phyloP scores from a whole-genome alignment of 2,113 vertebrate species.

The Zosterops hypoxanthus region DNA sequence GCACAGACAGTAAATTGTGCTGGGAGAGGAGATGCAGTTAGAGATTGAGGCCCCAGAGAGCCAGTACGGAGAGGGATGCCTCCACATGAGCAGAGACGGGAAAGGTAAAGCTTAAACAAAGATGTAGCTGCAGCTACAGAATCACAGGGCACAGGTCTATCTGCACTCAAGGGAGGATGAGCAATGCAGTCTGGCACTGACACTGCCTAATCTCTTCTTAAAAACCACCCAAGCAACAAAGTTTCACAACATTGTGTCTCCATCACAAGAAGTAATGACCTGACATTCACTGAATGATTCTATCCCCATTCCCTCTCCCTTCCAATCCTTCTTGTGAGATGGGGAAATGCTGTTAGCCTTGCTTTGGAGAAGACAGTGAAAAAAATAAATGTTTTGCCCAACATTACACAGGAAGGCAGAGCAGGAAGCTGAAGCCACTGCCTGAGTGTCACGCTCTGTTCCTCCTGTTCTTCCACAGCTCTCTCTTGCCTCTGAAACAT shows the following conservation, averaged over 20 bases:
- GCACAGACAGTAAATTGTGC: neutral
- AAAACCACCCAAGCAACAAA: conserved; percentile 2
- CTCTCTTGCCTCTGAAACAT: neutral
- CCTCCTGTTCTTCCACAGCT: neutral
- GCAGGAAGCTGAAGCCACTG: neutral
- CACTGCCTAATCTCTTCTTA: conserved; percentile 10
- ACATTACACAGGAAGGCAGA: neutral
- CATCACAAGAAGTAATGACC: conserved; percentile 29
- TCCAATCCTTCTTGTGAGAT: neutral
- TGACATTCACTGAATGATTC: conserved; percentile 7
- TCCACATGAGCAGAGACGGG: neutral
- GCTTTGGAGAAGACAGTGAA: neutral
- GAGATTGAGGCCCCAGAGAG: neutral
- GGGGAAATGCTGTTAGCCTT: neutral
- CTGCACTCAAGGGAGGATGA: neutral
- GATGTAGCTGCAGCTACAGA: neutral
- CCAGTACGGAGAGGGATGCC: neutral
- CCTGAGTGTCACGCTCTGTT: neutral
- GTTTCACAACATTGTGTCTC: neutral
- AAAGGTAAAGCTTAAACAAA: neutral
- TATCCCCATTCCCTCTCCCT: neutral
- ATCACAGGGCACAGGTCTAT: neutral
- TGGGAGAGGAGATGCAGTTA: neutral
- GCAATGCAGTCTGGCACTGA: neutral
- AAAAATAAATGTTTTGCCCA: neutral